These are phyloP conservation scores for Tetrao urogallus DNA, from an alignment of 2,113 vertebrate genomes.

Conservation along the genomic window DNA sequence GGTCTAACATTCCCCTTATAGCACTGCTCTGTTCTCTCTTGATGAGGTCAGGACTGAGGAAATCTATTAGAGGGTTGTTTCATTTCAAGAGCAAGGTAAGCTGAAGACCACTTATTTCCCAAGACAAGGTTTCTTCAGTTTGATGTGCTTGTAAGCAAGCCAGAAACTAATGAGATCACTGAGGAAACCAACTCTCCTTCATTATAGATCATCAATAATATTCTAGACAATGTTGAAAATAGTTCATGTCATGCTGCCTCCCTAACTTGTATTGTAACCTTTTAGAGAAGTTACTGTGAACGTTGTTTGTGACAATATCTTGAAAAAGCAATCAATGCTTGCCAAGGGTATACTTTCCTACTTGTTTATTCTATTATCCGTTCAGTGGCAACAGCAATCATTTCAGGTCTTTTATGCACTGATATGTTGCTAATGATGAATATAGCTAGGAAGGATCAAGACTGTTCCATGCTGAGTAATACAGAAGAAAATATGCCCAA, in stretches of 20 bases:
- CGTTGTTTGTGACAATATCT: constrained; percentile 4
- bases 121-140: background rate
- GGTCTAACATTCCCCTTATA: constrained; percentile 43
- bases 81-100: constrained; percentile 16
- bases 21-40: constrained; percentile 31
- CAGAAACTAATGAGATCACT: constrained; percentile 28
- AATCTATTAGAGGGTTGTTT: background rate
- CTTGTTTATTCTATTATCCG: constrained; percentile 13
- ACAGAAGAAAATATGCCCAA: background rate
- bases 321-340: constrained; percentile 29
- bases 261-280: background rate
- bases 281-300: background rate
- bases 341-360: background rate
- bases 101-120: constrained; percentile 4
- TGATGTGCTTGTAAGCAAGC: background rate
- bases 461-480: background rate
- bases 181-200: constrained; percentile 22
- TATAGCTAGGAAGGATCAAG: background rate
- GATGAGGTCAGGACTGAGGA: background rate
- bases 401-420: background rate
- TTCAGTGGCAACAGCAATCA: background rate
- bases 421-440: background rate
- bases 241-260: constrained; percentile 12
- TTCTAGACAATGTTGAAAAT: background rate
- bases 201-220: constrained; percentile 33